phyloP scores from a whole-genome alignment of 2,113 vertebrate species.

The Hydrochoerus hydrochaeris region DNA sequence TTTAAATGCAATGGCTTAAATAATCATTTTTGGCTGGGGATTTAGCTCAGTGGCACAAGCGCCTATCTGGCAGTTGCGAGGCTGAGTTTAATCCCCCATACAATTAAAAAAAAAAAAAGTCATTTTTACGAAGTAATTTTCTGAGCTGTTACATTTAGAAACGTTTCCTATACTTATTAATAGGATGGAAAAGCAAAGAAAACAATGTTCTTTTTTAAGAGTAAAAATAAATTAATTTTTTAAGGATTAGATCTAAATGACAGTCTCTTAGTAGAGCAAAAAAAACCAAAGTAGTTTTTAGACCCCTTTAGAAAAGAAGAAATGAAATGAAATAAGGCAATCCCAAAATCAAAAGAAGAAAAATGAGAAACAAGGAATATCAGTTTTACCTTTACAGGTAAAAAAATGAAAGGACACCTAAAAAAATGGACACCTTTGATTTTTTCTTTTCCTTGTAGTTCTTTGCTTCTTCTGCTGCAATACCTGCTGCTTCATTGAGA shows the following conservation, averaged over 20 bases:
- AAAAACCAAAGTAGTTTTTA: slow-evolving; percentile 20
- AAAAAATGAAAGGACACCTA: slow-evolving; percentile 41
- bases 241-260: slow-evolving; percentile 46
- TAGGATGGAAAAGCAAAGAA: slow-evolving; percentile 32
- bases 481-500: slow-evolving; percentile 96
- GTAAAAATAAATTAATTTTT: slow-evolving; percentile 44
- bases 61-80: no score
- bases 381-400: slow-evolving; percentile 53
- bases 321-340: slow-evolving; percentile 61
- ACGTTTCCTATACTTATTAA: slow-evolving; percentile 29
- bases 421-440: slow-evolving; percentile 85
- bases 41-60: no score
- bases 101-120: no score
- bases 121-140: slow-evolving; percentile 20
- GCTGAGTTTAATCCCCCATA: no score
- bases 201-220: slow-evolving; percentile 14
- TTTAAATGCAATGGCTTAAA: not conserved
- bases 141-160: slow-evolving; percentile 5
- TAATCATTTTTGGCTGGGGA: not conserved
- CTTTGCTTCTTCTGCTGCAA: slow-evolving; percentile 94
- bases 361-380: slow-evolving; percentile 57
- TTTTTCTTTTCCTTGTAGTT: slow-evolving; percentile 87
- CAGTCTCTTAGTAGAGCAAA: not conserved
- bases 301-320: not conserved
- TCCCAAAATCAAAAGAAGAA: slow-evolving; percentile 6